Base-by-base conservation (phyloP, 2,888 invertebrate genomes). In the Hydriomena furcata region DNA sequence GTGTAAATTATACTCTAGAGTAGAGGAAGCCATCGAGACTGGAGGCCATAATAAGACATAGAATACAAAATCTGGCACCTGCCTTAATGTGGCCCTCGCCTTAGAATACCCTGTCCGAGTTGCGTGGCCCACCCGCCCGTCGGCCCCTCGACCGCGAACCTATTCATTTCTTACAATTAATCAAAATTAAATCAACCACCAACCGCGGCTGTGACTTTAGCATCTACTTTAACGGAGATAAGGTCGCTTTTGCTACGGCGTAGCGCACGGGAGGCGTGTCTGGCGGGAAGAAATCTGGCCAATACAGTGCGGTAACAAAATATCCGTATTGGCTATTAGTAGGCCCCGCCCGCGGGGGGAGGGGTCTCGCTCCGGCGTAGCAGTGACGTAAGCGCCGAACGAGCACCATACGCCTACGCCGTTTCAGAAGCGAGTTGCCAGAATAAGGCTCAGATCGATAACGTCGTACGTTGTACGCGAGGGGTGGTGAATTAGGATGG, bases 221-320 rank as follows among this genome's bases (percentile, higher is more conserved):
- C 70, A 51, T 68, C 63, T 83, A 79, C 64, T 25, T 32, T 21
- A 49, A 5, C 41, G 35, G 10, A 24, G 8, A 41, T 66, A 84
- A 53, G 63, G 85, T 77, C 55, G 46, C 35, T 67, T 73, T 78
- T 81, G 28, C 34, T 58, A 59, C 52, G 34, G 66, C 71, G 60
- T 65, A 49, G 35, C 41, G 59, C 55, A 64, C 68, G 73, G 75
- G 71, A 75, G 90, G 90, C 90, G 91, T 84, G 82, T 74, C 82
- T 68, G 78, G 76, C 86, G 84, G 79, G 83, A 86, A 85, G 82
- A 82, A 84, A 86, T 90, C 89, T 91, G 88, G 91, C 93, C 93
- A 92, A 93, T 93, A 91, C 86, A 89, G 85, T 84, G 84, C 85
- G 87, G 87, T 90, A 91, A 91, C 88, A 84, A 87, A 87, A 87